Percentiles rank a stretch among this genome's conserved stretches.
These are phyloP conservation scores for Panulirus ornatus DNA, from an alignment of 1,140 invertebrate genomes.

Conservation along the genomic window DNA sequence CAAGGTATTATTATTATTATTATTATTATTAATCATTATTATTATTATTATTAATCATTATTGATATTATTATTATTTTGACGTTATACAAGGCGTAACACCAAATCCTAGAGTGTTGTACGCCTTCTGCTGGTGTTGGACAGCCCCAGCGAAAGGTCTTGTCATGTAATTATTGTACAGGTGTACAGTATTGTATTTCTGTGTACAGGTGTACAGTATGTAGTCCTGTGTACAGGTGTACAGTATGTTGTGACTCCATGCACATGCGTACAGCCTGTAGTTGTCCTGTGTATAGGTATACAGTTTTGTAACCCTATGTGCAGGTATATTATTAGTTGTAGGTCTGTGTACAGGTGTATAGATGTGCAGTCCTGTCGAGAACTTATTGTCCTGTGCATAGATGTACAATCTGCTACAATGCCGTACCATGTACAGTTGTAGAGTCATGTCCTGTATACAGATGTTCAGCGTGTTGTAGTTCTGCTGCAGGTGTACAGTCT, in stretches of 20 bases:
- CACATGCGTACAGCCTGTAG: no score
- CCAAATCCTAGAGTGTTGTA: conserved; percentile 3
- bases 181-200: not conserved
- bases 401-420: no score
- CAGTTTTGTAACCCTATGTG: not conserved
- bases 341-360: no score
- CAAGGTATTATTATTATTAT: conserved; percentile 39
- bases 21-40: no score
- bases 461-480: no score
- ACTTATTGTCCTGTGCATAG: not conserved
- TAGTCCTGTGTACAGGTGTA: no score
- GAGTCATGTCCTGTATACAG: no score
- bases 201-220: not conserved
- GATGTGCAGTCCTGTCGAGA: no score
- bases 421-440: no score
- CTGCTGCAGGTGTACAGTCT: not conserved
- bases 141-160: not conserved
- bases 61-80: conserved; percentile 22
- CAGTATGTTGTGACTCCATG: no score
- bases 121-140: not conserved
- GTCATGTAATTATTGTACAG: not conserved
- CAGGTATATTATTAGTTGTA: not conserved
- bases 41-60: no score
- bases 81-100: not conserved
- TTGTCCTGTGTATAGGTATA: not conserved